Conservation (phyloP, 1,140 invertebrate genomes). For the Apis cerana region DNA sequence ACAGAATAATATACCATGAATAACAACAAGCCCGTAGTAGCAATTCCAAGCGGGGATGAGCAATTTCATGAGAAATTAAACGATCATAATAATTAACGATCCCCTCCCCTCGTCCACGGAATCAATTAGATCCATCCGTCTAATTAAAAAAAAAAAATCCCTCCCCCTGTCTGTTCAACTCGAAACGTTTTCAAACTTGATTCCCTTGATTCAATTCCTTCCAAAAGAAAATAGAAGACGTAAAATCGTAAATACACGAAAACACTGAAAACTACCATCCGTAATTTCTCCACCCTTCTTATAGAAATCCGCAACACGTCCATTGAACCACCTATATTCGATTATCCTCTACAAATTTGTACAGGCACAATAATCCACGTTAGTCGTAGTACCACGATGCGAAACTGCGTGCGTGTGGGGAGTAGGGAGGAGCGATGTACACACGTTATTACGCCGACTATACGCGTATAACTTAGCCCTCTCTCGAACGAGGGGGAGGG, state of each 20-base stretch:
- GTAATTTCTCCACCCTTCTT: no score
- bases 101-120: background rate
- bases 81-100: constrained; percentile 24
- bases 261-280: no score
- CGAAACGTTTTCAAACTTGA: no score
- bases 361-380: background rate
- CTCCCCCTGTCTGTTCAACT: no score
- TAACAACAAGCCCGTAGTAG: constrained; percentile 14
- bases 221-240: no score
- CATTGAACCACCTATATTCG: background rate
- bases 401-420: no score
- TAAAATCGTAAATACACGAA: no score
- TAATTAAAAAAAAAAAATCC: no score
- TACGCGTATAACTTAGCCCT: background rate
- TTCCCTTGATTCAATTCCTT: no score
- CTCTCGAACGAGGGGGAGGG: no score
- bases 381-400: background rate
- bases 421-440: no score
- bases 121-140: background rate
- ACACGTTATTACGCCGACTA: background rate
- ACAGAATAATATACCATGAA: constrained; percentile 23
- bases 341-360: background rate
- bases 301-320: background rate
- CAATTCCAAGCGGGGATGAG: constrained; percentile 19
- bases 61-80: constrained; percentile 24